Conservation (phyloP, 2,888 invertebrate genomes). For the Palloptera scutellata region DNA sequence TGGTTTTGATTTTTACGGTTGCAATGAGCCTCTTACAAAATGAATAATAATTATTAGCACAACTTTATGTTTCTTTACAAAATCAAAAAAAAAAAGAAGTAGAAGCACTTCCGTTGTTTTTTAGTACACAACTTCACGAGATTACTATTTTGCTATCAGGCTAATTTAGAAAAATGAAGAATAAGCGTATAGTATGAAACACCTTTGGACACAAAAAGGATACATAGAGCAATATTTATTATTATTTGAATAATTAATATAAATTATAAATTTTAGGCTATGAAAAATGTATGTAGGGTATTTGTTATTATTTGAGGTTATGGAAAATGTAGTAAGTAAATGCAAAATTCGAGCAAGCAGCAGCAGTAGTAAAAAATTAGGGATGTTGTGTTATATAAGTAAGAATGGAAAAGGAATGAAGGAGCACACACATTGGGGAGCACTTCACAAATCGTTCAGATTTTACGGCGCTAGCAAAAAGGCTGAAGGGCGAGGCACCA, state of each 20-base stretch:
- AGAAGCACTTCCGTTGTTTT: no score
- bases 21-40: background rate
- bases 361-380: background rate
- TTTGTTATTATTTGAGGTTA: background rate
- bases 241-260: no score
- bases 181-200: no score
- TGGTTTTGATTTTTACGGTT: slow-evolving; percentile 20
- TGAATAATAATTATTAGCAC: no score
- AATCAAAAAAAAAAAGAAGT: no score
- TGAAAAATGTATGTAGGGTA: background rate
- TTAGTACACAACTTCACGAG: no score
- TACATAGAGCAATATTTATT: no score
- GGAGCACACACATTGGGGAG: background rate
- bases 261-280: no score
- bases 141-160: no score
- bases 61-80: no score
- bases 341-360: background rate
- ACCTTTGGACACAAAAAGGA: no score
- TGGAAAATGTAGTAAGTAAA: background rate
- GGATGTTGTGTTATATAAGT: slow-evolving; percentile 1
- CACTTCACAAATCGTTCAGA: background rate
- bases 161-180: no score
- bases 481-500: background rate
- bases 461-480: background rate
- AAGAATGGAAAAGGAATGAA: background rate